Evolutionary conservation across 35 echinoderm and acorn worm species (phyloP).

Genomic region (Stichopus chloronotus): DNA sequence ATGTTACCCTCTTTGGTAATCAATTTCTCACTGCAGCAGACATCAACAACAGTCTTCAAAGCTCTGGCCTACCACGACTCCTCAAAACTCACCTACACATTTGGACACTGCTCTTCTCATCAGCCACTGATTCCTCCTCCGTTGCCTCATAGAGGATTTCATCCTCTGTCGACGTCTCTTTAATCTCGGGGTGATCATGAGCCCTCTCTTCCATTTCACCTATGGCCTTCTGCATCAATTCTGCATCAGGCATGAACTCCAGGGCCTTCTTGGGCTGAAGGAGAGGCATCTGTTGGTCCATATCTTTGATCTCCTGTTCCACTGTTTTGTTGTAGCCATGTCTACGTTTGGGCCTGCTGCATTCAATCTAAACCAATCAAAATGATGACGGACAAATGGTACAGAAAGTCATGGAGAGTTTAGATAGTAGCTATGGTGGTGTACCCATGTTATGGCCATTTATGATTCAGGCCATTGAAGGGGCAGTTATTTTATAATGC

Average conservation of each 20-base stretch:
- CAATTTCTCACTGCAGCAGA: no score
- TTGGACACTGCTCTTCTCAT: slow-evolving; percentile 38
- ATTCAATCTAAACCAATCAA: slow-evolving; percentile 76
- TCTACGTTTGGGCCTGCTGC: slow-evolving; percentile 82
- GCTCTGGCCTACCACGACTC: not conserved
- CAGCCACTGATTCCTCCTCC: slow-evolving; percentile 13
- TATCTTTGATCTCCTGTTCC: slow-evolving; percentile 80
- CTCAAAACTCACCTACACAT: slow-evolving; percentile 41
- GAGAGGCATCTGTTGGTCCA: slow-evolving; percentile 84
- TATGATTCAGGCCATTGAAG: no score
- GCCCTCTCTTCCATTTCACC: slow-evolving; percentile 31
- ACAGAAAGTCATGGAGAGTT: no score
- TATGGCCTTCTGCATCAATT: slow-evolving; percentile 67
- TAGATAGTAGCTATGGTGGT: no score
- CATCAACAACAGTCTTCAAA: not conserved
- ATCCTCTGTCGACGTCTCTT: slow-evolving; percentile 23
- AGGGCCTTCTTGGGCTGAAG: slow-evolving; percentile 79
- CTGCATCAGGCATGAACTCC: slow-evolving; percentile 82
- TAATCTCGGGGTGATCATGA: not conserved
- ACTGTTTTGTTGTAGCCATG: slow-evolving; percentile 66
- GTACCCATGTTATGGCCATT: no score
- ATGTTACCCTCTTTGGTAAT: no score
- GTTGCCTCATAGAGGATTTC: slow-evolving; percentile 1
- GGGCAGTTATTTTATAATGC: no score
- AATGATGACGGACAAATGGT: no score